phyloP scores from a whole-genome alignment of 92 coral and sea anemone species.

The Epizoanthus illoricatus region DNA sequence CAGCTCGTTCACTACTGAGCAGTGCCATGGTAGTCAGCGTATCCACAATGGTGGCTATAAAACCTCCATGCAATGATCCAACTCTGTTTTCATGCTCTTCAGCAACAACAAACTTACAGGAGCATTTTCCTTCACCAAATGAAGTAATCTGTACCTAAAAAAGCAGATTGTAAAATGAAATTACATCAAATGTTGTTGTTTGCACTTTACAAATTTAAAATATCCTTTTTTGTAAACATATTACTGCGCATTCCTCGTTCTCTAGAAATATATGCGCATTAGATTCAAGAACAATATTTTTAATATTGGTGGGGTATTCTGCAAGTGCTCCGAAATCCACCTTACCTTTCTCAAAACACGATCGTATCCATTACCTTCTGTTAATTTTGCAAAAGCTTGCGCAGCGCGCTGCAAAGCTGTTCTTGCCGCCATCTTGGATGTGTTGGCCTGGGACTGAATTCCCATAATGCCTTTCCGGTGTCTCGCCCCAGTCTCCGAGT shows the following conservation, averaged over 20 bases:
- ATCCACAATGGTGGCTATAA: slow-evolving; percentile 86
- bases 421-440: slow-evolving; percentile 34
- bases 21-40: slow-evolving; percentile 64
- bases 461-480: not conserved
- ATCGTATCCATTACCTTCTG: slow-evolving; percentile 14
- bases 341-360: slow-evolving; percentile 35
- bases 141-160: slow-evolving; percentile 69
- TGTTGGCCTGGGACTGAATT: not conserved
- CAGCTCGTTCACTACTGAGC: slow-evolving; percentile 46
- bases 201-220: too few relatives aligned
- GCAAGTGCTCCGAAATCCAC: not conserved
- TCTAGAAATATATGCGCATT: too few relatives aligned
- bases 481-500: slow-evolving; percentile 3
- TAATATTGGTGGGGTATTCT: too few relatives aligned
- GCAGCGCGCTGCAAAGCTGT: slow-evolving; percentile 27
- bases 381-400: slow-evolving; percentile 8
- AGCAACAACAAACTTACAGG: slow-evolving; percentile 68
- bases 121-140: slow-evolving; percentile 71
- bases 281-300: too few relatives aligned
- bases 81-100: slow-evolving; percentile 69
- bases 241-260: too few relatives aligned
- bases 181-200: too few relatives aligned
- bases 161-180: too few relatives aligned
- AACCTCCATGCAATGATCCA: slow-evolving; percentile 89
- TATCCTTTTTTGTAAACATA: too few relatives aligned